Evolutionary conservation across 2,888 invertebrate species (phyloP), one percentile per base, ranked within the genome.

Genomic region (Ommatoiulus sabulosus): DNA sequence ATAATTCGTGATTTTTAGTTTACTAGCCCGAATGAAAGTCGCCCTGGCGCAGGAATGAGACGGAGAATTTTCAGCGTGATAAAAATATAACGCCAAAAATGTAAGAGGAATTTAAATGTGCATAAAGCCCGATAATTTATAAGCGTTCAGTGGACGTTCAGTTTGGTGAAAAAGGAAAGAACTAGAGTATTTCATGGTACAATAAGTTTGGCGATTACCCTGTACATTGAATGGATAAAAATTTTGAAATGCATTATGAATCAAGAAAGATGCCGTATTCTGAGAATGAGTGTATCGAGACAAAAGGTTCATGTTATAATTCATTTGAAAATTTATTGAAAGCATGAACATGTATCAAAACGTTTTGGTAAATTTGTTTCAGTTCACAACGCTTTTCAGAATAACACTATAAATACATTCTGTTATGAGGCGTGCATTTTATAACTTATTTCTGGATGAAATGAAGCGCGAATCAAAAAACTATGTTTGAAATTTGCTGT

Each of bases 1-100:
- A 57, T 57, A n/a, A 72, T 72, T 72, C 72, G 72, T 72, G 72
- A 72, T 72, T 72, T 72, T 72, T 72, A 72, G 72, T 72, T 72
- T 72, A 72, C 24, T n/a, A 72, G 24, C n/a, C 24, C 72, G 72
- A 72, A 24, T 7, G 63, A 4, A 72, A 24, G 72, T 24, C 24
- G 63, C 35, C 6, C 15, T 63, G 20, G 24, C 10, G 57, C 12
- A 46, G 7, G 7, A 46, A 46, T 7, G 57, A n/a, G 12, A 57
- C 57, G 57, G 57, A 7, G 63, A 63, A n/a, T 63, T 63, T 63
- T 63, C 20, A 5, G 63, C 17, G 6, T 5, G 63, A 6, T n/a
- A 72, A 72, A 72, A 72, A n/a, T n/a, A 63, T 52, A n/a, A n/a
- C 57, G 17, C 57, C 10, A 8, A 35, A 35, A 35, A 35, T 35